Evolutionary conservation across 2,888 invertebrate genomes (phyloP).

Genomic region (Hoplodrina blanda): DNA sequence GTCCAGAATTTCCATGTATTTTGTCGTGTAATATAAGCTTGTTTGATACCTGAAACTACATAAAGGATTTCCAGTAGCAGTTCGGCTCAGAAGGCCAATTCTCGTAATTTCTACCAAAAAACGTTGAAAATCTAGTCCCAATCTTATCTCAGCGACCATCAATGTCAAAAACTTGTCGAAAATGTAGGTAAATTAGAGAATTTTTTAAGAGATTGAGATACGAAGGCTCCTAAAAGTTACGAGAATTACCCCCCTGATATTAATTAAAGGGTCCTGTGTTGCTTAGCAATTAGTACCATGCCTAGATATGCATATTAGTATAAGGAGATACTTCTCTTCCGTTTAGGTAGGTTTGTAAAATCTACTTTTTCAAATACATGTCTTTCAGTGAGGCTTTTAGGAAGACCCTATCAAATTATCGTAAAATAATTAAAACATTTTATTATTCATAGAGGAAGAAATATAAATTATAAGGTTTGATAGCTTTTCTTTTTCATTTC

Average conservation of each 20-base stretch:
- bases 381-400: neutral
- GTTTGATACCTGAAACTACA: conserved; percentile 12
- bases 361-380: neutral
- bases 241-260: neutral
- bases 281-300: neutral
- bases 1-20: conserved; percentile 6
- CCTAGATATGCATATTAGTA: neutral
- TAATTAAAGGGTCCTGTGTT: conserved; percentile 9
- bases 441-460: conserved; percentile 4
- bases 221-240: too few species aligned
- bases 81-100: neutral
- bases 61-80: conserved; percentile 3
- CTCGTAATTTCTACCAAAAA: too few species aligned
- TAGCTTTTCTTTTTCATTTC: conserved; percentile 26
- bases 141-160: too few species aligned
- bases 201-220: too few species aligned
- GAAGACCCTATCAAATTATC: neutral
- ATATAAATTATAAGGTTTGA: conserved; percentile 17
- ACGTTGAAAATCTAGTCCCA: too few species aligned
- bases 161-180: too few species aligned
- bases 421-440: neutral
- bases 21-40: conserved; percentile 10
- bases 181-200: too few species aligned
- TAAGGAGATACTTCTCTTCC: neutral
- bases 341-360: neutral